A percentile compares a stretch with the other conserved stretches of the same genome.
Conservation (phyloP, 1,140 invertebrate species). For the Mamestra configurata region DNA sequence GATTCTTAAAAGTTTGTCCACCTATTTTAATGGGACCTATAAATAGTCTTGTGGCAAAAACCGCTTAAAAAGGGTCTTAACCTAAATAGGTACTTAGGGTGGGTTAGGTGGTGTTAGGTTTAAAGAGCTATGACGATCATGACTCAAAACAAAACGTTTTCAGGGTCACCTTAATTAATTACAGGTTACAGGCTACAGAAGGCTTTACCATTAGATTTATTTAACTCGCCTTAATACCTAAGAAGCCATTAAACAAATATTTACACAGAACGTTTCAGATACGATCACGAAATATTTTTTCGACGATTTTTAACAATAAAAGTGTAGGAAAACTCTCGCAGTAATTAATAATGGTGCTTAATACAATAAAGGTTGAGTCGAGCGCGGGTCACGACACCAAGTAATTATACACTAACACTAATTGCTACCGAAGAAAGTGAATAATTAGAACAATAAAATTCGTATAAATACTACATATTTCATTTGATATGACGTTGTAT, state of each 20-base stretch:
- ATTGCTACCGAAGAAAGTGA: slow-evolving; percentile 48
- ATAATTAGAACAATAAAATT: slow-evolving; percentile 50
- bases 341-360: slow-evolving; percentile 38
- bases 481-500: slow-evolving; percentile 27
- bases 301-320: slow-evolving; percentile 1
- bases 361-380: slow-evolving; percentile 28
- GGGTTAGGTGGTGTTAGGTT: no score
- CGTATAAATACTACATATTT: slow-evolving; percentile 50
- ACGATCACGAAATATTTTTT: slow-evolving; percentile 4
- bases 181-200: background rate
- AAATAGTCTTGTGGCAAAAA: no score
- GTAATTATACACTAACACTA: slow-evolving; percentile 47
- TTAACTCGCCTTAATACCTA: background rate
- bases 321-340: background rate
- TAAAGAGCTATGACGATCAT: no score
- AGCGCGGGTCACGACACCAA: slow-evolving; percentile 31
- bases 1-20: no score
- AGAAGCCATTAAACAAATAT: slow-evolving; percentile 20
- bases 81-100: no score
- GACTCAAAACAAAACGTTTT: background rate
- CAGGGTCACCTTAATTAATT: background rate
- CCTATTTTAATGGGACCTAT: no score
- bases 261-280: slow-evolving; percentile 22
- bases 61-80: no score
- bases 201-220: background rate